Conservation (phyloP, 1,140 invertebrate genomes). For the Hetaerina americana region DNA sequence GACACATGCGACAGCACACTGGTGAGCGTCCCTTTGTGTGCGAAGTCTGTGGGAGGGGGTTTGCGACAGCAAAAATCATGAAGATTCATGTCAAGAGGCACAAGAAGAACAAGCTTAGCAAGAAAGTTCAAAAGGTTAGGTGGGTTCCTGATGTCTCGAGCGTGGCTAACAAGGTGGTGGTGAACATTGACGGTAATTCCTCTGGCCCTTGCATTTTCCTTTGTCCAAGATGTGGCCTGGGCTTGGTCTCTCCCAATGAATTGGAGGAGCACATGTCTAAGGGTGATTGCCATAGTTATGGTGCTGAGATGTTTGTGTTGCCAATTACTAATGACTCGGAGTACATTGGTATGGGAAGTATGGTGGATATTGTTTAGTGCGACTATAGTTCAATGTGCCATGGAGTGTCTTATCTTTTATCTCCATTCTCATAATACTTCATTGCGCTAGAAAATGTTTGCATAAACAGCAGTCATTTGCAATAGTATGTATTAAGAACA, state of each 20-base stretch:
- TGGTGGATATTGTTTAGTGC: too few relatives aligned
- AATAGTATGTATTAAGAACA: too few relatives aligned
- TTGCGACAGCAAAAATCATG: neutral
- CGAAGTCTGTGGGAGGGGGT: neutral
- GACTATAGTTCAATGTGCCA: too few relatives aligned
- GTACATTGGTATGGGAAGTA: neutral
- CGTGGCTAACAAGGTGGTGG: neutral
- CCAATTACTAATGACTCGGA: neutral
- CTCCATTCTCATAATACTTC: too few relatives aligned
- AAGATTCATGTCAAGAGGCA: neutral
- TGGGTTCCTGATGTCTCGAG: too few relatives aligned
- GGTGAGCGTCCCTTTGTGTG: slow-evolving; percentile 7
- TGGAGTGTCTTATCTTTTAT: too few relatives aligned
- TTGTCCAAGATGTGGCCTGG: neutral
- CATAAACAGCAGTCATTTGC: too few relatives aligned
- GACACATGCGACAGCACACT: neutral
- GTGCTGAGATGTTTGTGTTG: neutral
- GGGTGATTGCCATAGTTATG: neutral
- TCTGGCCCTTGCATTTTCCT: neutral
- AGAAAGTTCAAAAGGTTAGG: too few relatives aligned
- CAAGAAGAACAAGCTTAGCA: too few relatives aligned
- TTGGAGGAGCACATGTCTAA: neutral
- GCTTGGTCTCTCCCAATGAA: neutral
- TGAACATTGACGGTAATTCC: neutral
- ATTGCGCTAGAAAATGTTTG: too few relatives aligned